A percentile compares a stretch with the other conserved stretches of the same genome.
phyloP scores from a whole-genome alignment of 2,113 vertebrate genomes.

The Erpornis zantholeuca region DNA sequence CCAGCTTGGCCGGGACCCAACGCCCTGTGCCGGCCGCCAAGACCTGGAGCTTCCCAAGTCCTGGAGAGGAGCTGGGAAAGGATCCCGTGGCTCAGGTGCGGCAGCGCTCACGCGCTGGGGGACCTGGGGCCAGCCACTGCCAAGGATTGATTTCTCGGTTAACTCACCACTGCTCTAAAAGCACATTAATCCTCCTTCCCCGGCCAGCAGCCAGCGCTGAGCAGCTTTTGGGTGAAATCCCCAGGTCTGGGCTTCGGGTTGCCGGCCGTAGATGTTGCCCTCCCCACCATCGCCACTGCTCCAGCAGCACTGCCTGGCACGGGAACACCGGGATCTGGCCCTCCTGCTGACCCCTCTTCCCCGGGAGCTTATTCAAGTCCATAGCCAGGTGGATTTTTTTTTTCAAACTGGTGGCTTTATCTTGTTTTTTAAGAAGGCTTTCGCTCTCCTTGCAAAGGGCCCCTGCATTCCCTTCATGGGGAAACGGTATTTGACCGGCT shows the following conservation, averaged over 20 bases:
- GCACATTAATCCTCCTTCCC: constrained; percentile 27
- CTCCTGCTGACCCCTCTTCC: neutral
- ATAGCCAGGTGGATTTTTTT: neutral
- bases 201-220: neutral
- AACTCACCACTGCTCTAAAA: constrained; percentile 12
- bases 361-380: neutral
- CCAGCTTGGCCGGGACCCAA: constrained; percentile 21
- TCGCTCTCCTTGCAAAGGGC: constrained; percentile 53
- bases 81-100: constrained; percentile 33
- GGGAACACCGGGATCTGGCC: fast-evolving
- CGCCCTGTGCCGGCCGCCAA: neutral
- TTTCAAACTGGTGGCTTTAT: neutral
- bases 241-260: neutral
- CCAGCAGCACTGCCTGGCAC: neutral
- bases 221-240: constrained; percentile 38
- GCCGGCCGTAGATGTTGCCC: neutral
- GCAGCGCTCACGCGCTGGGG: neutral
- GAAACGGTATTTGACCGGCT: constrained; percentile 50
- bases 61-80: constrained; percentile 51
- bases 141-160: constrained; percentile 49
- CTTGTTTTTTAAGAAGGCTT: neutral
- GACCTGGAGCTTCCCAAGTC: constrained; percentile 35
- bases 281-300: neutral
- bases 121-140: neutral
- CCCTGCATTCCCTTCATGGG: constrained; percentile 46